Base-by-base conservation (phyloP, 2,113 vertebrate genomes). In the Delphinapterus leucas region DNA sequence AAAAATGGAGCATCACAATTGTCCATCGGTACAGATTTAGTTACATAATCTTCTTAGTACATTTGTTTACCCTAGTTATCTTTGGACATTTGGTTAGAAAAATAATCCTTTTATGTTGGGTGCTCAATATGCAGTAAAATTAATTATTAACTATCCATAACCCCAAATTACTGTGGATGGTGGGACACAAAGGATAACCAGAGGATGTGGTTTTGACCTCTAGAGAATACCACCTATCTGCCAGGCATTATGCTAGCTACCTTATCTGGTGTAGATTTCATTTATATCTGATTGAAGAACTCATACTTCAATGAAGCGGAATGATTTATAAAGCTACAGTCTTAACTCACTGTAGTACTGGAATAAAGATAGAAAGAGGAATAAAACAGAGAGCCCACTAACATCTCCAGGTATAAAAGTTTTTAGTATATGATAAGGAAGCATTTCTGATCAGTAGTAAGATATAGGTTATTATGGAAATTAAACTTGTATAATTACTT, bases 41-140 rank as follows among this genome's bases (percentile, higher is more conserved):
- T 92, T 83, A 60, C 55, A 92, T 73, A 94, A 93, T 88, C 68
- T 65, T 93, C 79, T 70, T 93, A 93, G 8, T 88, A 67, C 36
- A 93, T 88, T 68, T 71, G 49, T 77, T 83, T 88, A 58, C 63
- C 17, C 26, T 65, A 20, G 26, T 83, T 96, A 82, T 90, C 49
- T 76, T 70, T 60, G 14, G 21, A 70, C 88, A 55, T 71, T 96
- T 91, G 53, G 20, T 91, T 92, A 84, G 60, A 88, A 92, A 96
- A 94, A 82, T 60, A 85, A 93, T 70, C 10, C 38, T 96, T 87
- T 90, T 55, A 38, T 95, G 33, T 44, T 53, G 53, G 41, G 28
- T 74, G 65, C 60, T 90, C 47, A 87, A 71, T 81, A 93, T 14
- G 41, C 20, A 71, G 31, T 93, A 77, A 60, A 93, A 91, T 76